Base-by-base conservation (phyloP, 2,113 vertebrate species). In the Struthidea cinerea region DNA sequence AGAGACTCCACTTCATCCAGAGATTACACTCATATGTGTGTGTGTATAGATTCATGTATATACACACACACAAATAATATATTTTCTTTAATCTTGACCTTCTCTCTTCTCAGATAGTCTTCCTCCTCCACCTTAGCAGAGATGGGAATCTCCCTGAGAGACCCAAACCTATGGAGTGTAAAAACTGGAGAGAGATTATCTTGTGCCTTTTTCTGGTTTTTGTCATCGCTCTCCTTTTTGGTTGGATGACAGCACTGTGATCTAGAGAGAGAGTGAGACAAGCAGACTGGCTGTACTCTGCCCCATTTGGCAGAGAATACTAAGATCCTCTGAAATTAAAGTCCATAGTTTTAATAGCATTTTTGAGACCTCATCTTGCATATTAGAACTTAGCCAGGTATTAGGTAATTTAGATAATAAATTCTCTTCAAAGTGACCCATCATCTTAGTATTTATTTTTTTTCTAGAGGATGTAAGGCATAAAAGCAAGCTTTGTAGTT, bases 401-500 rank as follows among this genome's bases (percentile, higher is more conserved):
- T 98, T 98, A 97, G 96, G 96, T 98, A 97, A 98, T 98, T 97
- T 95, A 82, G 93, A 89, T 91, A 97, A 95, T 98, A 98, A 97
- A 98, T 98, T 96, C 64, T 97, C 95, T 97, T 97, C 96, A 96
- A 97, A 98, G 96, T 97, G 97, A 98, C 97, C 97, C 70, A 94
- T 97, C 96, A 95, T 95, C 96, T 95, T 70, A 89, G 90, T 98
- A 97, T 98, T 97, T 98, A 94, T 97, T 96, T 97, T 92, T 97
- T 88, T 95, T 68, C 93, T 74, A 96, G 95, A 97, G 96, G 97
- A 97, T 95, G 95, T 97, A 97, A 97, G 94, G 97, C 97, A 97
- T 97, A 98, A 98, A 98, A 98, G 97, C 96, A 97, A 97, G 95
- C 97, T 98, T 98, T 98, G 97, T 98, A 97, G 97, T 98, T 98